phyloP scores from a whole-genome alignment of 2,888 invertebrate genomes.

The Drosophila monieri region DNA sequence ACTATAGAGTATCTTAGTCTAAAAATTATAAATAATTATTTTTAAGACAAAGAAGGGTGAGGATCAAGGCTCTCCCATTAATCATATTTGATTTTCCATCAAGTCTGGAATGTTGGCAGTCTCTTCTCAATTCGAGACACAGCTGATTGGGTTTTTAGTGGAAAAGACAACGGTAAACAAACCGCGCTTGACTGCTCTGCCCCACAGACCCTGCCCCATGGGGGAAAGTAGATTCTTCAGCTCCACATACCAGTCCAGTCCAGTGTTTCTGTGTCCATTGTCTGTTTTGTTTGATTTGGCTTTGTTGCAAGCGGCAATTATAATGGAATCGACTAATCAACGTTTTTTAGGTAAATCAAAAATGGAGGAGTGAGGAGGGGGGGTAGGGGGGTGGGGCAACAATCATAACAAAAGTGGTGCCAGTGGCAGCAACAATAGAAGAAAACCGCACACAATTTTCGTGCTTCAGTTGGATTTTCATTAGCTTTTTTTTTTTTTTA shows the following conservation, averaged over 20 bases:
- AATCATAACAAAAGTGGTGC: conserved; percentile 44
- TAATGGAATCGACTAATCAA: conserved; percentile 78
- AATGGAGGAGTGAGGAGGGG: too few relatives aligned
- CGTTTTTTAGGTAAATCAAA: conserved; percentile 76
- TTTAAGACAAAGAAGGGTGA: background rate
- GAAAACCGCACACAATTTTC: conserved; percentile 71
- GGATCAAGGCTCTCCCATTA: background rate
- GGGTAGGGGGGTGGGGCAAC: conserved; percentile 2
- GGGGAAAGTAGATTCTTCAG: conserved; percentile 51
- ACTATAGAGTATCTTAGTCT: too few relatives aligned
- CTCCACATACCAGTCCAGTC: conserved; percentile 35
- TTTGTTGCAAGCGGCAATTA: conserved; percentile 73
- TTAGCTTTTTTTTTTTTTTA: conserved; percentile 49
- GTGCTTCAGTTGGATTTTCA: conserved; percentile 76
- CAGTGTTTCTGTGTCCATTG: conserved; percentile 18
- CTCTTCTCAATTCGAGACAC: conserved; percentile 36
- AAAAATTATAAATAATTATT: background rate
- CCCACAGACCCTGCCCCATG: conserved; percentile 3
- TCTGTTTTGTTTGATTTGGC: conserved; percentile 52
- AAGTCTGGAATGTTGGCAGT: conserved; percentile 9
- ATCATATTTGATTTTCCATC: background rate
- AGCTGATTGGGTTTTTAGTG: conserved; percentile 61
- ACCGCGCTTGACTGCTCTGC: conserved; percentile 34
- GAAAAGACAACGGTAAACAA: conserved; percentile 49
- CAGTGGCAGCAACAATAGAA: conserved; percentile 39